A percentile compares a stretch with the other conserved stretches of the same genome.
These are phyloP conservation scores for Drosophila mercatorum DNA, from an alignment of 2,888 invertebrate genomes.

Conservation along the genomic window DNA sequence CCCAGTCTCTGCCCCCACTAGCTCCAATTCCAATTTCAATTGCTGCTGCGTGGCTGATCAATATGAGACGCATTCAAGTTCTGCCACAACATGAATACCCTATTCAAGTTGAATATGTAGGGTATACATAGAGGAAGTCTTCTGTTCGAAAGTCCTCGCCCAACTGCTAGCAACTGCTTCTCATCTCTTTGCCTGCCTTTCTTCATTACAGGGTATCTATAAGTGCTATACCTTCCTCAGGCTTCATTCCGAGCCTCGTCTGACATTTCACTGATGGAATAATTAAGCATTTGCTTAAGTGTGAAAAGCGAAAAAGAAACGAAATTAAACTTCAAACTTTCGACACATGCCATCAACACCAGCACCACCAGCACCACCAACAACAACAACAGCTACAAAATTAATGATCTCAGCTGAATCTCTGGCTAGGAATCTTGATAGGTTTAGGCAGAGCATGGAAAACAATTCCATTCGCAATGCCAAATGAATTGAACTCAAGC, in stretches of 20 bases:
- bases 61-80: conserved; percentile 36
- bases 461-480: neutral
- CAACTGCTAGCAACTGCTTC: neutral
- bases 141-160: no score
- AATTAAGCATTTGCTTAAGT: conserved; percentile 25
- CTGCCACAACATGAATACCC: neutral
- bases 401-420: conserved; percentile 26
- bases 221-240: no score
- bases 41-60: conserved; percentile 33
- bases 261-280: conserved; percentile 28
- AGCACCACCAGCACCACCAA: no score
- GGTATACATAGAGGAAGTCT: neutral
- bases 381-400: conserved; percentile 14
- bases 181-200: neutral
- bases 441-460: neutral
- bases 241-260: neutral
- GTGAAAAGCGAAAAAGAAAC: conserved; percentile 2
- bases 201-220: conserved; percentile 16
- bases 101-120: neutral
- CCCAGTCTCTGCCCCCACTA: neutral
- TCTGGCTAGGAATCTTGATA: neutral
- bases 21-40: neutral
- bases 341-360: conserved; percentile 16
- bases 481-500: neutral
- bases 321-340: conserved; percentile 40